Conservation (phyloP, 2,888 invertebrate species). For the Scelioninae gen. 2 region DNA sequence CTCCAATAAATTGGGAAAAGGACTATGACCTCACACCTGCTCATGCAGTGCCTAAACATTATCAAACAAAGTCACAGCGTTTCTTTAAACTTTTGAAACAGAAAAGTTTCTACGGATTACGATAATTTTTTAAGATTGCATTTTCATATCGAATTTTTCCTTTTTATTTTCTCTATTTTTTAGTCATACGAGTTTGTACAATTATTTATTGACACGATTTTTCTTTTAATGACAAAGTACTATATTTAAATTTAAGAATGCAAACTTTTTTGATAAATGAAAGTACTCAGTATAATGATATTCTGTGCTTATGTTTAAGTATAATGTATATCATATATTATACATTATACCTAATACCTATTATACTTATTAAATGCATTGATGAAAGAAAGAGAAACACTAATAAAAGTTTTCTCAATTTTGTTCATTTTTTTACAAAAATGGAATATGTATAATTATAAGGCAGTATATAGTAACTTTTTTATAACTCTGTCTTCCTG, state of each 20-base stretch:
- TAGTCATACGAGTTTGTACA: slow-evolving; percentile 8
- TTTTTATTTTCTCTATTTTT: slow-evolving; percentile 1
- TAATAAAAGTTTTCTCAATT: neutral
- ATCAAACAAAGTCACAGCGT: slow-evolving; percentile 37
- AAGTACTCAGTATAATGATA: too few relatives aligned
- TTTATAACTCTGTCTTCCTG: slow-evolving; percentile 15
- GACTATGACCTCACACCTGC: slow-evolving; percentile 77
- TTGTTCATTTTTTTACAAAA: slow-evolving; percentile 32
- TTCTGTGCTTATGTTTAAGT: too few relatives aligned
- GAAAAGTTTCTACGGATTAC: slow-evolving; percentile 42
- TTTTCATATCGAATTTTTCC: too few relatives aligned
- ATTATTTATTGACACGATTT: slow-evolving; percentile 17
- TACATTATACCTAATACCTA: too few relatives aligned
- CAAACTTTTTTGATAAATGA: too few relatives aligned
- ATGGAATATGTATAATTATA: slow-evolving; percentile 23
- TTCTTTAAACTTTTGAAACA: slow-evolving; percentile 51
- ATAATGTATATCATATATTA: too few relatives aligned
- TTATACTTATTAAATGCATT: too few relatives aligned
- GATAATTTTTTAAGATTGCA: too few relatives aligned
- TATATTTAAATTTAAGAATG: slow-evolving; percentile 4
- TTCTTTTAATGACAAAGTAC: slow-evolving; percentile 10
- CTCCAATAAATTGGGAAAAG: slow-evolving; percentile 79
- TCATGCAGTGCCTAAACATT: slow-evolving; percentile 53
- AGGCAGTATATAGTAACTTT: neutral
- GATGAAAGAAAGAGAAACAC: too few relatives aligned